phyloP scores from a whole-genome alignment of 2,113 vertebrate genomes.

The Thymallus thymallus region DNA sequence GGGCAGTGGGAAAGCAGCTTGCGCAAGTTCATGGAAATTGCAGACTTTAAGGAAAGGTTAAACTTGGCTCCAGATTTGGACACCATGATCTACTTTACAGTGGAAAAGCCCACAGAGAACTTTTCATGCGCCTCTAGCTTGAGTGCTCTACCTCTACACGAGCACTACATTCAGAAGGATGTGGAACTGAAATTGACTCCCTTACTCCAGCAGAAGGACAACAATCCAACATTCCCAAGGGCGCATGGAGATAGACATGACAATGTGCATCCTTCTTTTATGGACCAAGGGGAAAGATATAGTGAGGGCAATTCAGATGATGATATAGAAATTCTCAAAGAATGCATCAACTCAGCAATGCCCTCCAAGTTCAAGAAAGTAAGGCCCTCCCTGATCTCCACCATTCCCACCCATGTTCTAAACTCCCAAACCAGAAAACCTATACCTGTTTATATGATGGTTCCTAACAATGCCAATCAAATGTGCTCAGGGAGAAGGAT shows the following conservation, averaged over 20 bases:
- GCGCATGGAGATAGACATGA: conserved; percentile 61
- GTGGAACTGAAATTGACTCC: conserved; percentile 94
- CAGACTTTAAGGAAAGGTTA: conserved; percentile 92
- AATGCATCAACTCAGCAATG: conserved; percentile 93
- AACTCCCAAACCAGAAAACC: conserved; percentile 78
- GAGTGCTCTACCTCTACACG: conserved; percentile 91
- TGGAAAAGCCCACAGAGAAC: conserved; percentile 96
- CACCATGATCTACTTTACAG: conserved; percentile 94
- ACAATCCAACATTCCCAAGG: conserved; percentile 62
- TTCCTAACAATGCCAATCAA: conserved; percentile 80
- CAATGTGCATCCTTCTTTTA: conserved; percentile 64
- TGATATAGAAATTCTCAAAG: conserved; percentile 91
- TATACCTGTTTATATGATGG: conserved; percentile 87
- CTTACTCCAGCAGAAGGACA: conserved; percentile 80
- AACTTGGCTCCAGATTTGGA: conserved; percentile 91
- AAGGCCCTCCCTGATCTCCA: conserved; percentile 80
- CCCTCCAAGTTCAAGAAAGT: conserved; percentile 91
- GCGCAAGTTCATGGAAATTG: conserved; percentile 92
- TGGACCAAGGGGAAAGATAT: conserved; percentile 65
- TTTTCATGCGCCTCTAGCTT: conserved; percentile 97
- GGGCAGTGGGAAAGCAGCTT: conserved; percentile 94
- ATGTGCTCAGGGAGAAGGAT: conserved; percentile 68
- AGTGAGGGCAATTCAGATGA: conserved; percentile 83
- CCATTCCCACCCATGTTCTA: conserved; percentile 75
- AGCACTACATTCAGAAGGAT: conserved; percentile 94